phyloP scores from a whole-genome alignment of 2,797 vertebrate genomes.

The Harpagifer antarcticus region DNA sequence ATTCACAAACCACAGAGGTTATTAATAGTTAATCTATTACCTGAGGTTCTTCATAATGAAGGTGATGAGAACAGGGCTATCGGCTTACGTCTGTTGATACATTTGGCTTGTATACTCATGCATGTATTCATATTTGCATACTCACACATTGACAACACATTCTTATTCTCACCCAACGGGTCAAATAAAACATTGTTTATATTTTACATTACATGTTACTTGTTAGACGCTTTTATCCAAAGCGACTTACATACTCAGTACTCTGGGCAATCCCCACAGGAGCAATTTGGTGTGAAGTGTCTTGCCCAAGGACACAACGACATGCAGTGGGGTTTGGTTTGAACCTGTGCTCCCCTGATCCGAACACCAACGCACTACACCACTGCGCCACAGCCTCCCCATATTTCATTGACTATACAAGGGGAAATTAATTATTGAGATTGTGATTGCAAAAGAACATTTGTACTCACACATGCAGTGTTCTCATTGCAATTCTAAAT shows the following conservation, averaged over 20 bases:
- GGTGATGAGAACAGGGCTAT: slow-evolving; percentile 46
- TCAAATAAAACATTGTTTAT: too few relatives aligned
- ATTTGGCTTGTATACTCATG: slow-evolving; percentile 28
- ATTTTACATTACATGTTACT: too few relatives aligned
- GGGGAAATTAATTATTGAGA: too few relatives aligned
- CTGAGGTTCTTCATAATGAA: slow-evolving; percentile 59
- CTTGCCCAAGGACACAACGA: too few relatives aligned
- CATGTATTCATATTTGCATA: neutral
- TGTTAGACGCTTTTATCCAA: too few relatives aligned
- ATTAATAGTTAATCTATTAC: slow-evolving; percentile 65
- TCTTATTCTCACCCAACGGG: neutral
- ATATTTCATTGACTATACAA: neutral
- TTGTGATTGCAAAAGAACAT: neutral
- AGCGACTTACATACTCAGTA: too few relatives aligned
- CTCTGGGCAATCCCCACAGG: too few relatives aligned
- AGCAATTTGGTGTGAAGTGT: too few relatives aligned
- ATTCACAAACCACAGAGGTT: slow-evolving; percentile 47
- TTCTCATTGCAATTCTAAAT: slow-evolving; percentile 40
- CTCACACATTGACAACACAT: neutral
- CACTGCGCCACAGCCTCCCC: too few relatives aligned
- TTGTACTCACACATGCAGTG: neutral
- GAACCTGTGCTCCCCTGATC: too few relatives aligned
- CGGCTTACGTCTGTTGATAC: slow-evolving; percentile 45
- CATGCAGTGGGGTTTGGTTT: too few relatives aligned
- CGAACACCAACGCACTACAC: too few relatives aligned